Percentiles rank a stretch among this genome's conserved stretches.
phyloP scores from a whole-genome alignment of 2,797 vertebrate species.

The Chelon auratus region DNA sequence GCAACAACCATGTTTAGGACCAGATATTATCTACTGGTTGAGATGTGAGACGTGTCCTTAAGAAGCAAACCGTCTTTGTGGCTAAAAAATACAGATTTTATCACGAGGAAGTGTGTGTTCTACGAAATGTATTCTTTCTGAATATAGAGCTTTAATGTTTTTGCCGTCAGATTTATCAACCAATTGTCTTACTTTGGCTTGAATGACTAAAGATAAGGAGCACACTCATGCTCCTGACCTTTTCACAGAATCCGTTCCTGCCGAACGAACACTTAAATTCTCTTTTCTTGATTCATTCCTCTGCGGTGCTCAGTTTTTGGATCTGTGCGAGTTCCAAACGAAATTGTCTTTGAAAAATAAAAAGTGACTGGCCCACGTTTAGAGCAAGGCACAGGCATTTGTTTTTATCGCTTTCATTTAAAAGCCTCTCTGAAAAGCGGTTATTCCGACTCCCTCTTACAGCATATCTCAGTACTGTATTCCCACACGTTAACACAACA shows the following conservation, averaged over 20 bases:
- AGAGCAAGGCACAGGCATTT: background rate
- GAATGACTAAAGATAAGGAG: background rate
- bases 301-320: background rate
- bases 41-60: slow-evolving; percentile 8
- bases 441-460: slow-evolving; percentile 22
- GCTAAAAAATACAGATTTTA: slow-evolving; percentile 9
- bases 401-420: slow-evolving; percentile 7
- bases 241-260: background rate
- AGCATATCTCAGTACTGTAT: slow-evolving; percentile 37
- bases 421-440: slow-evolving; percentile 15
- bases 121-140: background rate
- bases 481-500: slow-evolving; percentile 38
- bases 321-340: background rate
- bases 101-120: background rate
- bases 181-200: background rate
- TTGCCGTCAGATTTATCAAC: background rate
- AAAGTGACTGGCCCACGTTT: slow-evolving; percentile 2
- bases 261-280: background rate
- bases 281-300: slow-evolving; percentile 2
- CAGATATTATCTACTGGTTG: slow-evolving; percentile 22
- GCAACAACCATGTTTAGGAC: slow-evolving; percentile 29
- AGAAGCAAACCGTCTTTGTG: slow-evolving; percentile 8
- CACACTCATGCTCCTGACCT: slow-evolving; percentile 1
- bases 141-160: slow-evolving; percentile 2
- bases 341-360: slow-evolving; percentile 9